Evolutionary conservation across 2,113 vertebrate species (phyloP).

Genomic region (Bambusicola thoracicus): DNA sequence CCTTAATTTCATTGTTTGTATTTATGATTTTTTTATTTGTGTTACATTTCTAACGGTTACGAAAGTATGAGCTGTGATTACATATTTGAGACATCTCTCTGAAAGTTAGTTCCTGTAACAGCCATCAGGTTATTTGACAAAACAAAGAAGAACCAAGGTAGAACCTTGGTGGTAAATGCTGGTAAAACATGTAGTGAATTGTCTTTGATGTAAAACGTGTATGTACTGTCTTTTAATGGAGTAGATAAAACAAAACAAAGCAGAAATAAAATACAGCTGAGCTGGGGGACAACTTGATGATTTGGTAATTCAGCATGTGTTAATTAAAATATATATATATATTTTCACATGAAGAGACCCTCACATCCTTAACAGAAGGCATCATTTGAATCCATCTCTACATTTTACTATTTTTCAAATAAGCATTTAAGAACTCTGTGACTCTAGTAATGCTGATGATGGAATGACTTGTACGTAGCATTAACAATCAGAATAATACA

Average conservation of each 20-base stretch:
- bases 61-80: background rate
- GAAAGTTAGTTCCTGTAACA: background rate
- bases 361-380: background rate
- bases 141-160: background rate
- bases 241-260: background rate
- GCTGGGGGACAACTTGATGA: background rate
- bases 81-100: background rate
- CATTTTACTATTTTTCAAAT: background rate
- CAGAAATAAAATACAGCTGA: background rate
- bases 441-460: background rate
- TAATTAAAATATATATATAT: background rate
- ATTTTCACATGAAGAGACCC: background rate
- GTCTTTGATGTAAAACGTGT: background rate
- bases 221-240: background rate
- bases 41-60: background rate
- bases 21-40: background rate
- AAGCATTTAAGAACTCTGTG: background rate
- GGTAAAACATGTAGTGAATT: background rate
- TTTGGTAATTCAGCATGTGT: accelerated
- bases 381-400: background rate
- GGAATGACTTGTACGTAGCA: background rate
- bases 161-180: background rate
- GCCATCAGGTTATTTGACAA: background rate
- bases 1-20: too few relatives aligned
- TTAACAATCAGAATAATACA: background rate